Evolutionary conservation across 2,797 vertebrate genomes (phyloP).

Genomic region (Carduelis carduelis): DNA sequence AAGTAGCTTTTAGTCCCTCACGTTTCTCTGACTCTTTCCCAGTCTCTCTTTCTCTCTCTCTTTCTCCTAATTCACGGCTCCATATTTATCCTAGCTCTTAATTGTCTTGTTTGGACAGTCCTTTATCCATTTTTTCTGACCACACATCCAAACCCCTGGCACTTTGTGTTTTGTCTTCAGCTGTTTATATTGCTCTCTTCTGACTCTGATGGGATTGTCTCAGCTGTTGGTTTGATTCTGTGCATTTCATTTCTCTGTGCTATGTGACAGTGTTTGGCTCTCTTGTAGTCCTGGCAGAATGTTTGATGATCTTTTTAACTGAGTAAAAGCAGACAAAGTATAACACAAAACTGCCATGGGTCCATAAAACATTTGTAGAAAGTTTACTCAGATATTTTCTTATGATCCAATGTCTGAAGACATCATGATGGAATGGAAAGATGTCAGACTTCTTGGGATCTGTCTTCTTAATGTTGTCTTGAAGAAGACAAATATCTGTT

Average conservation of each 20-base stretch:
- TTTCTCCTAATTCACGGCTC: neutral
- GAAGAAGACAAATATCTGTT: neutral
- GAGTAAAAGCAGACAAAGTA: constrained; percentile 10
- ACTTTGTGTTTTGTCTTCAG: neutral
- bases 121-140: neutral
- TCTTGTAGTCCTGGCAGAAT: neutral
- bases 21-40: neutral
- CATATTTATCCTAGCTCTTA: neutral
- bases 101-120: neutral
- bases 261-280: constrained; percentile 5
- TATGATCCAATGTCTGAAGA: neutral
- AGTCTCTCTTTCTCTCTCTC: neutral
- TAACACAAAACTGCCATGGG: neutral
- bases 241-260: neutral
- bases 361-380: constrained; percentile 7
- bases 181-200: constrained; percentile 8
- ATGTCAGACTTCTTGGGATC: neutral
- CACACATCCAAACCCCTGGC: neutral
- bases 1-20: neutral
- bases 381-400: neutral
- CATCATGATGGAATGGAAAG: neutral
- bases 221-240: constrained; percentile 20
- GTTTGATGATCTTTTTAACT: neutral
- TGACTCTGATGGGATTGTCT: neutral
- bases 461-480: neutral